A percentile compares a stretch with the other conserved stretches of the same genome.
phyloP scores from a whole-genome alignment of 1,140 invertebrate genomes.

The Caenorhabditis brenneri region DNA sequence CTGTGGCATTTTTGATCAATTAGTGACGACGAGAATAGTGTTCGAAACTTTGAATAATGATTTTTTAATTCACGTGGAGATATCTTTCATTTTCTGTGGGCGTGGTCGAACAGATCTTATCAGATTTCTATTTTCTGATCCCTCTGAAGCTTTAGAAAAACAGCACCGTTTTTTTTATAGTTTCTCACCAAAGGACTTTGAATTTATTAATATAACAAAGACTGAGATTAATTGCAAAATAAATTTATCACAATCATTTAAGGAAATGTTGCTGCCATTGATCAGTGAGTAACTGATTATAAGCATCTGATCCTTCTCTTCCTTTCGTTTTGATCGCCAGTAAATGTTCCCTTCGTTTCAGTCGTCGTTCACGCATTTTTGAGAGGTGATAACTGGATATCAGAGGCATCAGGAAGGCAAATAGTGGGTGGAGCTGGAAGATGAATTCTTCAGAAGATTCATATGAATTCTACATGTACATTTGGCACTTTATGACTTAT shows the following conservation, averaged over 20 bases:
- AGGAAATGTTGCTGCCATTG: constrained; percentile 20
- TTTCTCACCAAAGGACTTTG: too few relatives aligned
- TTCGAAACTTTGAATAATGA: too few relatives aligned
- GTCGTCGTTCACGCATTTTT: constrained; percentile 10
- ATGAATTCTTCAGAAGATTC: too few relatives aligned
- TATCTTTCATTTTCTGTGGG: too few relatives aligned
- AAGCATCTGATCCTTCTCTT: constrained; percentile 33
- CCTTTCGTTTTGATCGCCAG: constrained; percentile 18
- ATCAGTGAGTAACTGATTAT: constrained; percentile 13
- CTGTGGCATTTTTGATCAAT: not conserved
- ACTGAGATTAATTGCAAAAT: not conserved
- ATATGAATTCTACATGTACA: too few relatives aligned
- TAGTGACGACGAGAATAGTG: too few relatives aligned
- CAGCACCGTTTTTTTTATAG: too few relatives aligned
- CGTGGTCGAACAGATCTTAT: too few relatives aligned
- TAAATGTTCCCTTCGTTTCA: constrained; percentile 20
- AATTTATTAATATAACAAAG: not conserved
- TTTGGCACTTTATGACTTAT: too few relatives aligned
- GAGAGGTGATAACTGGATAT: constrained; percentile 21
- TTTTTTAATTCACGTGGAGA: too few relatives aligned
- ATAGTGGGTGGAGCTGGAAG: constrained; percentile 8
- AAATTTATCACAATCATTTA: not conserved
- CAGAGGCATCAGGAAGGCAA: constrained; percentile 12
- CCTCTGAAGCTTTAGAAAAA: too few relatives aligned
- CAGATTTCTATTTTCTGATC: too few relatives aligned